These are phyloP conservation scores for Drosophila sp. DNA, from an alignment of 1,140 invertebrate species.

Conservation along the genomic window DNA sequence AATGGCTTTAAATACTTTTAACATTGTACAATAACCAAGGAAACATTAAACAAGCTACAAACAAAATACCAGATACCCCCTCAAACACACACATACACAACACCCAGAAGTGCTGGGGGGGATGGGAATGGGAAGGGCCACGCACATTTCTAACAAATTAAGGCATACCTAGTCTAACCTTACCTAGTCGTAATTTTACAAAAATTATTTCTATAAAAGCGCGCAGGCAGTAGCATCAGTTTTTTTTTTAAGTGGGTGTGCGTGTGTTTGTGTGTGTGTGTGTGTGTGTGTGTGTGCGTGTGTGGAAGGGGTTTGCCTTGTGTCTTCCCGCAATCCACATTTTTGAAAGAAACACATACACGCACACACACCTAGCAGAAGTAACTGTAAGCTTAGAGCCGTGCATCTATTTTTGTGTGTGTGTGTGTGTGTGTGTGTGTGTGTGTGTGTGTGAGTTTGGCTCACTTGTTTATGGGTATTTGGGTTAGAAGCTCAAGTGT, in stretches of 20 bases:
- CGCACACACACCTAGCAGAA: not conserved
- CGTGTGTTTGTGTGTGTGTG: not conserved
- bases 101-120: not conserved
- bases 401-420: no score
- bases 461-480: conserved; percentile 73
- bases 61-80: not conserved
- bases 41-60: not conserved
- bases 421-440: conserved; percentile 13
- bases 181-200: conserved; percentile 34
- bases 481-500: conserved; percentile 75
- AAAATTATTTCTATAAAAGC: conserved; percentile 28
- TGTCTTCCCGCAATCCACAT: conserved; percentile 6
- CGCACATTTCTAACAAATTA: conserved; percentile 31
- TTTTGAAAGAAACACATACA: conserved; percentile 11
- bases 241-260: conserved; percentile 1
- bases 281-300: not conserved
- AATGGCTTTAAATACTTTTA: not conserved
- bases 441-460: conserved; percentile 35
- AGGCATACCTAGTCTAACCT: conserved; percentile 28
- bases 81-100: not conserved
- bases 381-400: conserved; percentile 8
- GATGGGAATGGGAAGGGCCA: not conserved
- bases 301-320: not conserved
- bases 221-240: conserved; percentile 1
- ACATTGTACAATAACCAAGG: conserved; percentile 1